phyloP scores from a whole-genome alignment of 2,113 vertebrate genomes.

The Pelmatolapia mariae region DNA sequence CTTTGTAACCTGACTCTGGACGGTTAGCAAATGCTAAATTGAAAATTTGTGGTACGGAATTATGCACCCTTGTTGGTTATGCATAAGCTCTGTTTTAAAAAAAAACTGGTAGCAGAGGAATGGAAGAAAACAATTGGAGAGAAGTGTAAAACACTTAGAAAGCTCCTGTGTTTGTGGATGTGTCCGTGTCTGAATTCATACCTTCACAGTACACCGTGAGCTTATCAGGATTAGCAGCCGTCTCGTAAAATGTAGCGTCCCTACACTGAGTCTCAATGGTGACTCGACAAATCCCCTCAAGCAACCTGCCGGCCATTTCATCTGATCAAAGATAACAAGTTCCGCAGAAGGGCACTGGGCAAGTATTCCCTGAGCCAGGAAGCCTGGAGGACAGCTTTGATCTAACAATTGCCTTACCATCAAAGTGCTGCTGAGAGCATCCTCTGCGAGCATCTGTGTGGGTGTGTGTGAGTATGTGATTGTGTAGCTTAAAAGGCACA shows the following conservation, averaged over 20 bases:
- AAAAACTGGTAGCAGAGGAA: not conserved
- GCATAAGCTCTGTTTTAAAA: not conserved
- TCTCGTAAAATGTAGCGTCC: not conserved
- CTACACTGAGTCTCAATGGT: not conserved
- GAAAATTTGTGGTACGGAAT: not conserved
- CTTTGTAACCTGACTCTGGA: not conserved
- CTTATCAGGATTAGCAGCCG: not conserved
- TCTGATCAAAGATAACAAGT: slow-evolving; percentile 26
- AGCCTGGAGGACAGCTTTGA: slow-evolving; percentile 22
- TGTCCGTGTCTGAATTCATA: not conserved
- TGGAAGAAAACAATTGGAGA: not conserved
- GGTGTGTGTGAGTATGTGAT: not conserved
- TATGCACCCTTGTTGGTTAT: not conserved
- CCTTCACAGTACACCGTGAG: not conserved
- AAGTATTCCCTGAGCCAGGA: not conserved
- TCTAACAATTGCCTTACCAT: slow-evolving; percentile 12
- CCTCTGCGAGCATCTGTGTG: not conserved
- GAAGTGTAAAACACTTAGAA: not conserved
- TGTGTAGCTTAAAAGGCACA: not conserved
- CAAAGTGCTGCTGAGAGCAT: not conserved
- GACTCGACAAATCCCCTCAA: not conserved
- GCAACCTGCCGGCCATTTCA: not conserved
- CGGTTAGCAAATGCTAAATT: not conserved
- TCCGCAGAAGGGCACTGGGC: not conserved
- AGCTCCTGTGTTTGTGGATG: not conserved